These are phyloP conservation scores for Bibio marci DNA, from an alignment of 2,888 invertebrate species.

Conservation along the genomic window DNA sequence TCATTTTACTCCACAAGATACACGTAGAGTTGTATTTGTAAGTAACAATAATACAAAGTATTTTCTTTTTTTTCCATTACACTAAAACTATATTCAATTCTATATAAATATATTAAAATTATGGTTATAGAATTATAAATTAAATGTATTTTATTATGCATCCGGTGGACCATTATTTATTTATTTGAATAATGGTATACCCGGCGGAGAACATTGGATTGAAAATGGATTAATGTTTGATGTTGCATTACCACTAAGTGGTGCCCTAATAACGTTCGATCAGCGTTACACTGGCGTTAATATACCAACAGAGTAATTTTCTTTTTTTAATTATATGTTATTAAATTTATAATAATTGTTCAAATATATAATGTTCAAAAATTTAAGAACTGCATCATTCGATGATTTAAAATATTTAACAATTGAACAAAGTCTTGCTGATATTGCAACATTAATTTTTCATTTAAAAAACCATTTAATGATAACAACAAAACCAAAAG, in stretches of 20 bases:
- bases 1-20: constrained; percentile 36
- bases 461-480: neutral
- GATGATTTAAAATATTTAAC: constrained; percentile 4
- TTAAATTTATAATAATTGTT: no score
- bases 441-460: constrained; percentile 5
- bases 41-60: no score
- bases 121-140: neutral
- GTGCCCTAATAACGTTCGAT: constrained; percentile 1
- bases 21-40: constrained; percentile 30
- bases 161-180: neutral
- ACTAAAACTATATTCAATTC: no score
- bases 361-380: no score
- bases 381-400: constrained; percentile 2
- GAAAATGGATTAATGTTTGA: constrained; percentile 1
- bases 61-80: no score
- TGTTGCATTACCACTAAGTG: constrained; percentile 2
- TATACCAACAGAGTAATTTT: constrained; percentile 2
- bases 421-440: constrained; percentile 4
- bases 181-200: neutral
- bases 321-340: no score
- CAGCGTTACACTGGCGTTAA: constrained; percentile 5
- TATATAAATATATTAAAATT: no score
- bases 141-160: neutral
- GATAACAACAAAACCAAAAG: neutral
- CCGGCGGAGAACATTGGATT: neutral